Base-by-base conservation (phyloP, 2,113 vertebrate genomes). In the Perognathus longimembris region DNA sequence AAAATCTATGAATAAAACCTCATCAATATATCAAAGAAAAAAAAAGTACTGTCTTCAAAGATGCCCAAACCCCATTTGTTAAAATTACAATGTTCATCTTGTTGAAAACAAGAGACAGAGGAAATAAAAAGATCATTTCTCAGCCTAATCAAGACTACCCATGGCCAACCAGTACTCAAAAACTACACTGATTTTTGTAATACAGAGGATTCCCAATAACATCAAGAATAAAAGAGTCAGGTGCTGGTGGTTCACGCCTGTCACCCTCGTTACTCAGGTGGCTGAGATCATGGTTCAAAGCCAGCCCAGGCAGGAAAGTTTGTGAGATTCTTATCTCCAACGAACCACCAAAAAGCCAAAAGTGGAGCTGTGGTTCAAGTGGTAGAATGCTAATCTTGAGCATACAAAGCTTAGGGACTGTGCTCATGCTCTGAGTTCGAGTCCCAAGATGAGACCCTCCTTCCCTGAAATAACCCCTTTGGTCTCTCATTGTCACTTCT, bases 1-100 rank as follows among this genome's bases (percentile, higher is more conserved):
- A 93, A n/a, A 80, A 24, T 64, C 92, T 92, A 86, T 95, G 92
- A 88, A 94, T 92, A 96, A 40, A n/a, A 59, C 45, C 75, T 73
- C 84, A 89, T 92, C 67, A 78, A 45, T 84, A 91, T 94, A 76
- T 86, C 89, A 89, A 88, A 91, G 76, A 59, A 50, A 71, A 59
- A 50, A 71, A 84, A 59, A 32, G 9, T 20, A 81, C 69, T 15
- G 10, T 90, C 61, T 81, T 90, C 66, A 64, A 73, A 83, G 76
- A 69, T 90, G 69, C 59, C 67, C 45, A 71, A 80, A 83, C 70
- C 40, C 38, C 67, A 54, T 70, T 93, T 78, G 59, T 81, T 93
- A 90, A 85, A 79, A 83, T 81, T 85, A 84, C 28, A 40, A 0
- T 69, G 32, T 88, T 88, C 26, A 50, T 93, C 91, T 50, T 79